These are phyloP conservation scores for Yponomeuta sedellus DNA, from an alignment of 2,888 invertebrate genomes.

Conservation along the genomic window DNA sequence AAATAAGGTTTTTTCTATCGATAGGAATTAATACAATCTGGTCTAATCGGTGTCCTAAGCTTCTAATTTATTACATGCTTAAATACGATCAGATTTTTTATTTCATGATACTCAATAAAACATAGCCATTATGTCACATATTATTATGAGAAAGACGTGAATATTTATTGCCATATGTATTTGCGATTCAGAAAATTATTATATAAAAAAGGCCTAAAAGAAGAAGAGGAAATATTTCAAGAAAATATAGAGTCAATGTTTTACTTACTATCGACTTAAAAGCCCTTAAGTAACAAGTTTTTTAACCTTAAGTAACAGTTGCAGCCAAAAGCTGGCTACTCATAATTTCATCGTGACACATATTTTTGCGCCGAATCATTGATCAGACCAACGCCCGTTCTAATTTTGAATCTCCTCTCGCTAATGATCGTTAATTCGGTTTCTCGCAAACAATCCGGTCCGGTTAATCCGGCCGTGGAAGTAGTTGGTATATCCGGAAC, in stretches of 20 bases:
- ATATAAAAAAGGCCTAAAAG: background rate
- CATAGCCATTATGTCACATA: background rate
- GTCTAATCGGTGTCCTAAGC: background rate
- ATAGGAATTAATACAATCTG: background rate
- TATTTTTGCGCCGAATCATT: background rate
- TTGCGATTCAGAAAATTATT: background rate
- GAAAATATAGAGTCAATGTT: too few relatives aligned
- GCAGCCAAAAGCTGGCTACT: too few relatives aligned
- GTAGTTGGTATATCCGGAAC: conserved; percentile 30
- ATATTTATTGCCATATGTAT: background rate
- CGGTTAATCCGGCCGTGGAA: conserved; percentile 38
- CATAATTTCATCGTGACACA: too few relatives aligned
- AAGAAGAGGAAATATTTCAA: background rate
- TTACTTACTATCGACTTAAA: background rate
- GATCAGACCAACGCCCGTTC: background rate
- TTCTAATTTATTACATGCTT: background rate
- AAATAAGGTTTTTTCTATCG: background rate
- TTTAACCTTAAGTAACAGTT: too few relatives aligned
- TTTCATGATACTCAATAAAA: background rate
- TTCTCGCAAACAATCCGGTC: conserved; percentile 6
- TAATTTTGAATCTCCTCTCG: background rate
- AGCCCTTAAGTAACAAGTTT: too few relatives aligned
- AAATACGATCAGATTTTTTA: background rate
- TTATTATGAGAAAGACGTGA: background rate
- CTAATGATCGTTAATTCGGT: background rate